Base-by-base conservation (phyloP, 1,140 invertebrate genomes). In the Lepidotrigona ventralis region DNA sequence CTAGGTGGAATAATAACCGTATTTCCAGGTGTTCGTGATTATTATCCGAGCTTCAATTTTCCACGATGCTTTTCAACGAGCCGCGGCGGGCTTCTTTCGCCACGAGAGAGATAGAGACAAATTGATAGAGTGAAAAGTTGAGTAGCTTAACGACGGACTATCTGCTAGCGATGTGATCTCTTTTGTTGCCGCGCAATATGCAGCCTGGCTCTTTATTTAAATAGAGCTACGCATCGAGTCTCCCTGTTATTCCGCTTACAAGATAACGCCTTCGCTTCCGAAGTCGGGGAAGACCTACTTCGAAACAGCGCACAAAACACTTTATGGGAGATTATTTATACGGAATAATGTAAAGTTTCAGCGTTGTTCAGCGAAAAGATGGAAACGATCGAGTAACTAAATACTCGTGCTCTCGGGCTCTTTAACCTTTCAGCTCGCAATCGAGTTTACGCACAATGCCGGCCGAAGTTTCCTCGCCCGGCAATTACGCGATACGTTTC, bases 1-100 rank as follows among this genome's bases (percentile, higher is more conserved):
- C 11, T 14, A 39, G 19, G 19, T 14, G 33, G 21, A 46, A 71
- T 17, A 46, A 23, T 26, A 64, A 26, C 14, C 56, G 56, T 9
- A 21, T 74, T 74, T 23, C 72, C 5, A 12, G 1, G 23, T 46
- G 15, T 39, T 14, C 33, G n/a, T 17, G 9, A 51, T 19, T 46
- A 26, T n/a, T 26, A 64, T 33, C 14, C 29, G 23, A 23, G 26
- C 58, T 76, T 76, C 39, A 76, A 76, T 76, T 76, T 76, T 26
- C 58, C 53, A 19, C 12, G 23, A 39, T 39, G 54, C 29, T 4
- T 5, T 74, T 39, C 39, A 46, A 46, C 39, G 39, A 39, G 3
- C 39, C 39, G 39, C 39, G 39, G 4, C 39, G 3, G 3, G 39
- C 39, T 39, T 6, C 39, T 39, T 39, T 46, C 39, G 39, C 39